Base-by-base conservation (phyloP, 2,797 vertebrate species). In the Hoplostethus atlanticus region DNA sequence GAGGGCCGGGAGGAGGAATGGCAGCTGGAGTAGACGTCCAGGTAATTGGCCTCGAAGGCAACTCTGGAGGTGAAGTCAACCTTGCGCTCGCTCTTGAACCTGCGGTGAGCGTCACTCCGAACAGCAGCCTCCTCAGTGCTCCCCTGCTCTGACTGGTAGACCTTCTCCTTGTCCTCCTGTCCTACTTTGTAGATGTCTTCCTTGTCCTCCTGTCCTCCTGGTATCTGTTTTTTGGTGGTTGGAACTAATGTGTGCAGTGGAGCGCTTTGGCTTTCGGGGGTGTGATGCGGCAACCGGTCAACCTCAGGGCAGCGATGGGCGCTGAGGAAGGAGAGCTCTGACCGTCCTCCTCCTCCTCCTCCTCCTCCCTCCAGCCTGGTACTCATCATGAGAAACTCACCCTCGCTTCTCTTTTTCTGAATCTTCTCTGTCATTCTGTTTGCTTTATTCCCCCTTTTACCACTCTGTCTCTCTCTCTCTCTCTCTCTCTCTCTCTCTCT, bases 11-110 rank as follows among this genome's bases (percentile, higher is more conserved):
- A 71, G 17, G 87, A 78, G 17, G 87, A 84, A 50, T 15, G 13
- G 34, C 58, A 65, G 73, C 73, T 78, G 17, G 93, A 92, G 77
- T 89, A 92, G 81, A 95, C 84, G 55, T 95, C 92, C 44, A 95
- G 82, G 59, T 88, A 94, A 13, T 84, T 80, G 0, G 79, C 58
- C 28, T 74, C 89, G 4, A 52, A 12, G n/a, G 61, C 80, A 68
- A 38, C 57, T 34, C 34, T 25, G 25, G 57, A 56, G 38, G 50
- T 68, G 53, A 71, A 9, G 7, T 68, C 53, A 21, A 3, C 6
- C 31, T 34, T 34, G 3, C 31, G 2, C 31, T n/a, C n/a, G n/a
- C 31, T 34, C 31, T 34, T 6, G 2, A 34, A 34, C 31, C 31
- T 6, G 34, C 34, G 34, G 34, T 28, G 42, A 25, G 21, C 21